These are phyloP conservation scores for Macrocentrus cingulum DNA, from an alignment of 1,140 invertebrate species.

Conservation along the genomic window DNA sequence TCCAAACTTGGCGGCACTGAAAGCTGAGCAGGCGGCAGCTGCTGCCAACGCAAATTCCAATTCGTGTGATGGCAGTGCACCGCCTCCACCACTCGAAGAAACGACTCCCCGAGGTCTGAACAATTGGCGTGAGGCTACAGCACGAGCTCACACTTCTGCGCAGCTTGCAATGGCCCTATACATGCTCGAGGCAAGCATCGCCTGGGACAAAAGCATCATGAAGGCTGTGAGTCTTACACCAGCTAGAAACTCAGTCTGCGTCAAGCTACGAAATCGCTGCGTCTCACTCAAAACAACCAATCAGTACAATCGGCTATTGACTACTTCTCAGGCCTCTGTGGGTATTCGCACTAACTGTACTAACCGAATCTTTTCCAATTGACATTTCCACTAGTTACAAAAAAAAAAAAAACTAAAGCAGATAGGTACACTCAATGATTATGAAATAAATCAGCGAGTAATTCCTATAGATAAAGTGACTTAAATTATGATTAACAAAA, in stretches of 20 bases:
- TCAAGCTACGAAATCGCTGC: conserved; percentile 54
- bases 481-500: not conserved
- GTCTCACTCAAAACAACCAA: conserved; percentile 54
- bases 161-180: conserved; percentile 89
- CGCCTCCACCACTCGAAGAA: conserved; percentile 45
- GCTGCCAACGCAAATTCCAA: conserved; percentile 48
- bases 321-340: conserved; percentile 56
- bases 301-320: conserved; percentile 55
- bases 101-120: conserved; percentile 70
- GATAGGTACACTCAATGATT: too few species aligned
- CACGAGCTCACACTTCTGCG: conserved; percentile 78
- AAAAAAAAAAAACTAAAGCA: too few species aligned
- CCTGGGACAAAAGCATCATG: conserved; percentile 99
- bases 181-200: conserved; percentile 87
- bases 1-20: conserved; percentile 60
- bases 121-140: conserved; percentile 87
- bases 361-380: conserved; percentile 43
- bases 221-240: conserved; percentile 83
- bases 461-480: not conserved
- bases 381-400: conserved; percentile 8
- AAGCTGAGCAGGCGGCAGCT: conserved; percentile 55
- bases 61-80: conserved; percentile 42
- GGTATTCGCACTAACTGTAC: conserved; percentile 55
- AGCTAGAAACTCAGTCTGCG: conserved; percentile 55
- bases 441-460: not conserved